Conservation (phyloP, 2,888 invertebrate species). For the Entomobrya multifasciata region DNA sequence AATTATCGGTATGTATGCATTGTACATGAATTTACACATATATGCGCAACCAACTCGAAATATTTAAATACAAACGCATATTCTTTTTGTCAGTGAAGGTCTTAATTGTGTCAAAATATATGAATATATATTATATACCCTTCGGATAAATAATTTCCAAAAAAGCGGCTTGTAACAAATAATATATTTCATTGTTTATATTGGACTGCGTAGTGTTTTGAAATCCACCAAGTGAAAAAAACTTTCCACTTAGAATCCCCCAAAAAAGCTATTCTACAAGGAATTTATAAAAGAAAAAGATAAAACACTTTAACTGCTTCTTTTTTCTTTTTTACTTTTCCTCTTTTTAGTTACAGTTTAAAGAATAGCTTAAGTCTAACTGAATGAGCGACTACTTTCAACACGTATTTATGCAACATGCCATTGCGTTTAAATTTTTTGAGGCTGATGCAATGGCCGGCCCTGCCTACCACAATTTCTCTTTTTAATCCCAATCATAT, state of each 20-base stretch:
- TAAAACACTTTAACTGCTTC: constrained; percentile 26
- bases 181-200: too few relatives aligned
- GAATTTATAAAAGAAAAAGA: constrained; percentile 39
- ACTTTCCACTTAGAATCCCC: constrained; percentile 56
- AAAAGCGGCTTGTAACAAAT: too few relatives aligned
- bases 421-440: background rate
- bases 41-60: too few relatives aligned
- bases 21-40: too few relatives aligned
- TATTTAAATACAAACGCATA: too few relatives aligned
- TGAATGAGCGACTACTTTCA: background rate
- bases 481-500: constrained; percentile 23
- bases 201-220: background rate
- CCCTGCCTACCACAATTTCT: constrained; percentile 1
- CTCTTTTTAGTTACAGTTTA: constrained; percentile 29
- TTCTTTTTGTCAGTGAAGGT: too few relatives aligned
- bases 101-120: too few relatives aligned
- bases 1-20: too few relatives aligned
- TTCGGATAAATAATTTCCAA: background rate
- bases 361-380: constrained; percentile 52
- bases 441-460: background rate
- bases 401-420: background rate
- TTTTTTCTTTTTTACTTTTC: constrained; percentile 11
- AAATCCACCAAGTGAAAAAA: constrained; percentile 54
- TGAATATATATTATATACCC: too few relatives aligned
- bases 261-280: constrained; percentile 16